Evolutionary conservation across 1,140 invertebrate species (phyloP), one percentile per base, ranked within the genome.

Genomic region (Dinoponera quadriceps): DNA sequence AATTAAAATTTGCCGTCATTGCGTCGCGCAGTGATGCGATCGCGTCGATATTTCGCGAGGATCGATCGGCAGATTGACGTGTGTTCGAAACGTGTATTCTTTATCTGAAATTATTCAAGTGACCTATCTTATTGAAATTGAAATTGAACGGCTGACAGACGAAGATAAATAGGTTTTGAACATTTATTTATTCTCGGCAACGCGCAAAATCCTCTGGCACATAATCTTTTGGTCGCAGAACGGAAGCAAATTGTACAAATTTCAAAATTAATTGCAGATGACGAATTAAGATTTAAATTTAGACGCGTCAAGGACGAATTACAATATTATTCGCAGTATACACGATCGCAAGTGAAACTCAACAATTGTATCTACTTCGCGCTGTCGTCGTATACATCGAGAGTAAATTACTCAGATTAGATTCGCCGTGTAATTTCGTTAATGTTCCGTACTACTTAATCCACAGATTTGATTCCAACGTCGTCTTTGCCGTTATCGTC

Each of bases 1-100:
- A 88, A 90, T 91, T 85, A 89, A 88, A 90, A 86, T 84, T 88
- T 74, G 29, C 65, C 80, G 55, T 77, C 25, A 55, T 25, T 49
- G 22, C 16, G 33, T 18, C 63, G 49, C 55, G 22, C 29, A 3
- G 29, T 48, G 20, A 60, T 27, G 25, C 66, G 54, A 57, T 63
- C 25, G 48, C 44, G n/a, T 25, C 14, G n/a, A 62, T 25, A 49
- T 62, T 63, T 27, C 25, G 25, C 14, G 22, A 65, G 38, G 38
- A 27, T 57, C 29, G 38, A 55, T 13, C 57, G n/a, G 11, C 16
- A 27, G 13, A 44, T 44, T 11, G 9, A 3, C 3, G 38, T 11
- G 38, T 11, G 38, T 11, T 44, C 38, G 38, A 9, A 3, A 44
- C 38, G 38, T 44, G 38, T 9, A 44, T 44, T 44, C 38, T 44